A percentile compares a stretch with the other conserved stretches of the same genome.
phyloP scores from a whole-genome alignment of 2,888 invertebrate genomes.

The Sphinx pinastri region DNA sequence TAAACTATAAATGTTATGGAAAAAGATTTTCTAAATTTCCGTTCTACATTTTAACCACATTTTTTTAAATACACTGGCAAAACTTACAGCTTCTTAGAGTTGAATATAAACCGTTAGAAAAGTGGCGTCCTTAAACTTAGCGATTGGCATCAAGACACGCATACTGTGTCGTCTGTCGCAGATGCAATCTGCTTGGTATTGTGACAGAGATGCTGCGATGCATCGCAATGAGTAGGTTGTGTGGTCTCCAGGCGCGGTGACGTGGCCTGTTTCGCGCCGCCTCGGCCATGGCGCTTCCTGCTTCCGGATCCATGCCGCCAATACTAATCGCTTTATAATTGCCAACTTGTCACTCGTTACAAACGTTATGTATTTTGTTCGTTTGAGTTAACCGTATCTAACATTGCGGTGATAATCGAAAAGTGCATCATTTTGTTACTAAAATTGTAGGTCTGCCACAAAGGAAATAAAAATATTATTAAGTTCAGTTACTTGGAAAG shows the following conservation, averaged over 20 bases:
- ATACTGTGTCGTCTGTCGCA: slow-evolving; percentile 39
- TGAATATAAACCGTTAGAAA: slow-evolving; percentile 16
- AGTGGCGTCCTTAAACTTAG: slow-evolving; percentile 42
- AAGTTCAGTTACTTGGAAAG: no score
- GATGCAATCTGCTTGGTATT: slow-evolving; percentile 42
- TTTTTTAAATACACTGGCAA: neutral
- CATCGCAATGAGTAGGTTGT: slow-evolving; percentile 55
- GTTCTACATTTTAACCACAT: neutral
- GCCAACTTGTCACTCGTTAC: slow-evolving; percentile 38
- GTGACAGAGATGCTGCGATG: slow-evolving; percentile 46
- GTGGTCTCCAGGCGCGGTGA: slow-evolving; percentile 47
- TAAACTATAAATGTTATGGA: no score
- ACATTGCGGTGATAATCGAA: neutral
- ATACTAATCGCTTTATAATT: slow-evolving; percentile 65
- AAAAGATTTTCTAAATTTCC: no score
- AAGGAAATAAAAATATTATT: no score
- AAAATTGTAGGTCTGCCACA: neutral
- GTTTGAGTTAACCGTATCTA: neutral
- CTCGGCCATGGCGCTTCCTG: slow-evolving; percentile 66
- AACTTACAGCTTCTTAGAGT: neutral
- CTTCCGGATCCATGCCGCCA: slow-evolving; percentile 70
- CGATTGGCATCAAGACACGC: slow-evolving; percentile 47
- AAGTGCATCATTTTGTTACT: neutral
- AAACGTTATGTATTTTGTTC: slow-evolving; percentile 18
- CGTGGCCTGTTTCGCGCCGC: slow-evolving; percentile 53